These are phyloP conservation scores for Erynnis tages DNA, from an alignment of 2,888 invertebrate genomes.

Conservation along the genomic window DNA sequence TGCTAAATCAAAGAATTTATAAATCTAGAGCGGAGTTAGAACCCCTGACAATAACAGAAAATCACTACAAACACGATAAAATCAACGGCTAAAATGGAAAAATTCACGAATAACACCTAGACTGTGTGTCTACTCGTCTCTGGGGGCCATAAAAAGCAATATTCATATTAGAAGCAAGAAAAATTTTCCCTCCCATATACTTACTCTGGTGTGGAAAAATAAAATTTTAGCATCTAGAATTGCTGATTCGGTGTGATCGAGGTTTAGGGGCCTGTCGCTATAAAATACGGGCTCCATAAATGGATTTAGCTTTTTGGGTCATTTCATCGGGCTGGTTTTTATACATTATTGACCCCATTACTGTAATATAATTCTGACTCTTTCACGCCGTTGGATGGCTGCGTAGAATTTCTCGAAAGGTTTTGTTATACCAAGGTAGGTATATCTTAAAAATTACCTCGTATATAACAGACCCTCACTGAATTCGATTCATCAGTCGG, in stretches of 20 bases:
- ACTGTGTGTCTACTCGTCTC: no score
- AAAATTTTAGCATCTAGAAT: slow-evolving; percentile 15
- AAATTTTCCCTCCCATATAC: background rate
- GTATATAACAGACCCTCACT: no score
- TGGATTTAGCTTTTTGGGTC: slow-evolving; percentile 21
- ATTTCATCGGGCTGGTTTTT: slow-evolving; percentile 18
- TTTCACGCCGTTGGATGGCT: background rate
- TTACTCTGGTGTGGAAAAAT: background rate
- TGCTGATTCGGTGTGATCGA: slow-evolving; percentile 14
- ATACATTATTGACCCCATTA: slow-evolving; percentile 11
- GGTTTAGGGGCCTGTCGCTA: slow-evolving; percentile 13
- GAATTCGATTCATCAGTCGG: no score
- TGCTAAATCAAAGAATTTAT: no score
- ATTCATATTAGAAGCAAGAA: background rate
- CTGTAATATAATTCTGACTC: slow-evolving; percentile 7
- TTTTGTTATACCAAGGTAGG: no score
- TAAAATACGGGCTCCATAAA: slow-evolving; percentile 14
- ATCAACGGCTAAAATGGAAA: no score
- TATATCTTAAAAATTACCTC: no score
- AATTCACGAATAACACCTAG: no score
- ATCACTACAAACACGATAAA: no score
- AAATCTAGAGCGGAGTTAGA: no score
- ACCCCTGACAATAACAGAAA: no score
- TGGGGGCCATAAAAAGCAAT: background rate
- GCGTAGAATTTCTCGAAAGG: background rate